Evolutionary conservation across 2,888 invertebrate genomes (phyloP).

Genomic region (Schizotus pectinicornis): DNA sequence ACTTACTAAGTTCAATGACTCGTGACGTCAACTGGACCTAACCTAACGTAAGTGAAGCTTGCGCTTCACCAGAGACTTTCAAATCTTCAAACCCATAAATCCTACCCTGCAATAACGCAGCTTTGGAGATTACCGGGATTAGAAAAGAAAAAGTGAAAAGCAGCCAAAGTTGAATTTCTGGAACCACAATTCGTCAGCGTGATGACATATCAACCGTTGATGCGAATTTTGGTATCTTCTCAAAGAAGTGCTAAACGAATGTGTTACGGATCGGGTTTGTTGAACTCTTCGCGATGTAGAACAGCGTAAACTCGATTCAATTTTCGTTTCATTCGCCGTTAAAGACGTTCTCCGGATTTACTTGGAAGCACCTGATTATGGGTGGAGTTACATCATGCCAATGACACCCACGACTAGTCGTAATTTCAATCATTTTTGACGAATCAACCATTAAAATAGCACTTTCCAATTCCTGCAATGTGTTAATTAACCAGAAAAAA

Average conservation of each 20-base stretch:
- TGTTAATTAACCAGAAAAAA: no score
- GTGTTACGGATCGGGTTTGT: conserved; percentile 43
- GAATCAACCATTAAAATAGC: no score
- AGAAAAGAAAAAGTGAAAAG: neutral
- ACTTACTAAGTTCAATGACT: conserved; percentile 45
- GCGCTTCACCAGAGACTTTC: conserved; percentile 38
- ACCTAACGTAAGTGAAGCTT: conserved; percentile 48
- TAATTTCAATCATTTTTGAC: no score
- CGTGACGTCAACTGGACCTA: conserved; percentile 47
- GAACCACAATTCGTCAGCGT: conserved; percentile 6
- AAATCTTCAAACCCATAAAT: conserved; percentile 35
- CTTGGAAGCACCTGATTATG: no score
- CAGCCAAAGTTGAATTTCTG: neutral
- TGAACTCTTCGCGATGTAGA: conserved; percentile 44
- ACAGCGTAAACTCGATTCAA: conserved; percentile 40
- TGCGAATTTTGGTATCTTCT: conserved; percentile 15
- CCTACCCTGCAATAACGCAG: conserved; percentile 28
- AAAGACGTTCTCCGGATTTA: conserved; percentile 3
- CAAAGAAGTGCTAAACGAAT: conserved; percentile 40
- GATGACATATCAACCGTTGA: conserved; percentile 10
- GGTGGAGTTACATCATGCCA: no score
- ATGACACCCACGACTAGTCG: no score
- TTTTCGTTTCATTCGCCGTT: conserved; percentile 42
- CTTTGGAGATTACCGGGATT: neutral
- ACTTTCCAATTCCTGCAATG: no score